Conservation (phyloP, 35 echinoderm and acorn worm genomes). For the Ophioderma brevispina region DNA sequence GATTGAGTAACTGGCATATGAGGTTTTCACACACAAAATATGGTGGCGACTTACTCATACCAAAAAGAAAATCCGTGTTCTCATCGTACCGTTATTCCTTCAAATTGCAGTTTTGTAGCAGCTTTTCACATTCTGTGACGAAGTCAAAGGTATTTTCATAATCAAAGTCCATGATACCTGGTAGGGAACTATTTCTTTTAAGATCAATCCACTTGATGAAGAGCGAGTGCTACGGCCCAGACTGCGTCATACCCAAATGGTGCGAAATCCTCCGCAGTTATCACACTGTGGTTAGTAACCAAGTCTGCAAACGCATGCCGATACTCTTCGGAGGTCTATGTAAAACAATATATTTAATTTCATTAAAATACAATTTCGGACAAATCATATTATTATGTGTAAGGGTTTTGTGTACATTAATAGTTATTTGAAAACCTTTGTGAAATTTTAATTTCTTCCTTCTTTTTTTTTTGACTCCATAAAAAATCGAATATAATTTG, state of each 20-base stretch:
- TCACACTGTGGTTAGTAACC: neutral
- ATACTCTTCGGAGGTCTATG: conserved; percentile 42
- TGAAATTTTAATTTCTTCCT: no score
- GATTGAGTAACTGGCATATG: no score
- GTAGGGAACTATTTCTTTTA: neutral
- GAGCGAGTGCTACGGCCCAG: conserved; percentile 43
- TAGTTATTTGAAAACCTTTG: neutral
- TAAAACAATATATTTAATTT: neutral
- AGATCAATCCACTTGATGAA: neutral
- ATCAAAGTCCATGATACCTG: conserved; percentile 37
- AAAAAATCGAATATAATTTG: neutral
- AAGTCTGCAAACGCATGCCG: neutral
- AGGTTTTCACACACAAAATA: no score
- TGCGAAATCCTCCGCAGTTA: conserved; percentile 25
- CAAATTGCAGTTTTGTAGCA: conserved; percentile 29
- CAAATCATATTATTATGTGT: neutral
- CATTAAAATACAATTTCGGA: neutral
- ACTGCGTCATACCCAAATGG: conserved; percentile 50
- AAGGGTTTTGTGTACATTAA: neutral
- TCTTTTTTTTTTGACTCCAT: no score
- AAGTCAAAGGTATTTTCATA: conserved; percentile 44
- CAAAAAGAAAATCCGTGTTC: no score
- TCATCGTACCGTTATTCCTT: conserved; percentile 59
- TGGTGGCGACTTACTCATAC: no score
- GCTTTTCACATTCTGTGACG: conserved; percentile 22